Evolutionary conservation across 2,888 invertebrate genomes (phyloP).

Genomic region (Junonia oenone): DNA sequence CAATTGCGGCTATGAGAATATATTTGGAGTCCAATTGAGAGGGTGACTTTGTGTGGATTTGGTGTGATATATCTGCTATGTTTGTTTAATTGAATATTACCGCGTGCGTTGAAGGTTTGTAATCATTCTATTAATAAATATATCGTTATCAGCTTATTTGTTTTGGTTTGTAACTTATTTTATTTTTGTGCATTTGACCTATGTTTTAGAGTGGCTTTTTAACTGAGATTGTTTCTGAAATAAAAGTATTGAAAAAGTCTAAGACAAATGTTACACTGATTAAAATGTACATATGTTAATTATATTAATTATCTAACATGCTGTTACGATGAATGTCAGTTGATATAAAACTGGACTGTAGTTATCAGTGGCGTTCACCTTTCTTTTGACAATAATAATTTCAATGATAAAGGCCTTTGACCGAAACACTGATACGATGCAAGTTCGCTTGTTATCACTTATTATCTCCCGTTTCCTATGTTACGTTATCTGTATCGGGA

Average conservation of each 20-base stretch:
- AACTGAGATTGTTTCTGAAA: too few relatives aligned
- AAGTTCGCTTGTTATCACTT: slow-evolving; percentile 15
- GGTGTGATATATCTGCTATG: neutral
- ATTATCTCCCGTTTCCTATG: slow-evolving; percentile 18
- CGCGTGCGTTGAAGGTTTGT: neutral
- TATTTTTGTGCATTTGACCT: too few relatives aligned
- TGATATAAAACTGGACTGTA: slow-evolving; percentile 31
- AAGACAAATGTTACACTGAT: too few relatives aligned
- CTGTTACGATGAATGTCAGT: slow-evolving; percentile 2
- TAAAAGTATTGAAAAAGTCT: too few relatives aligned
- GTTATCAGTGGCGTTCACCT: slow-evolving; percentile 28
- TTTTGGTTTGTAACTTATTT: too few relatives aligned
- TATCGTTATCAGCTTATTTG: neutral
- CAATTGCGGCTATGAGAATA: slow-evolving; percentile 9
- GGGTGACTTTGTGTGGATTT: neutral
- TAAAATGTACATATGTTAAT: neutral
- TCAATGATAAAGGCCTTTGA: slow-evolving; percentile 33
- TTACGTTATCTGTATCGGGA: neutral
- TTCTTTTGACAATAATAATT: slow-evolving; percentile 31
- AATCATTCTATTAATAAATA: neutral
- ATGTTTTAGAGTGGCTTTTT: too few relatives aligned
- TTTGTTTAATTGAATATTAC: neutral
- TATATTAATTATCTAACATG: too few relatives aligned
- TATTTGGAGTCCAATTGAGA: neutral
- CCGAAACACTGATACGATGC: slow-evolving; percentile 16